Conservation (phyloP, 2,888 invertebrate genomes). For the Eristalis arbustorum region DNA sequence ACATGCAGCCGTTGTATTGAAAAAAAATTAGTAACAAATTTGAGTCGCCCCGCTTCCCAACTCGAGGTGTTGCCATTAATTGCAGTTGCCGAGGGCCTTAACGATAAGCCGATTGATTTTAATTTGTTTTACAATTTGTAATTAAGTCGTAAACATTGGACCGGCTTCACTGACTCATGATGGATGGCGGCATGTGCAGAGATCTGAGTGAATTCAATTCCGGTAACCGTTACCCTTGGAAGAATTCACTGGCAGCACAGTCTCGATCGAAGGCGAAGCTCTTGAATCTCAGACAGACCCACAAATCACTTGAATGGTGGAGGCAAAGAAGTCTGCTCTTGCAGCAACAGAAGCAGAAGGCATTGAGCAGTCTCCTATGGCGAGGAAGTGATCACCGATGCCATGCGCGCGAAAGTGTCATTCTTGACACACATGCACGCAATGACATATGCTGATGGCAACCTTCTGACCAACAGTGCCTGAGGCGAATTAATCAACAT, state of each 20-base stretch:
- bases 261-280: background rate
- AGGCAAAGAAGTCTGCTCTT: background rate
- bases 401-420: slow-evolving; percentile 1
- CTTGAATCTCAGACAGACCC: background rate
- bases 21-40: background rate
- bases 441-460: slow-evolving; percentile 7
- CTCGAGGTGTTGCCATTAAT: background rate
- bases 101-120: background rate
- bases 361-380: background rate
- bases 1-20: background rate
- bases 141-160: background rate
- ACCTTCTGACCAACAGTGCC: background rate
- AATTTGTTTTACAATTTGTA: slow-evolving; percentile 9
- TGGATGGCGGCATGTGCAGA: background rate
- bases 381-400: background rate
- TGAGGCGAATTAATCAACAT: background rate
- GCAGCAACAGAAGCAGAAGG: background rate
- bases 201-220: background rate
- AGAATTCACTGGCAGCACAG: background rate
- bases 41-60: background rate
- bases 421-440: slow-evolving; percentile 2
- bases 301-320: background rate
- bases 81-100: slow-evolving; percentile 6
- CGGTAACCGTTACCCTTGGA: background rate
- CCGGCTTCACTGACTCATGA: background rate